These are phyloP conservation scores for Aphrocallistes beatrix DNA, from an alignment of 37 sponge, comb jelly and placozoan genomes.

Conservation along the genomic window DNA sequence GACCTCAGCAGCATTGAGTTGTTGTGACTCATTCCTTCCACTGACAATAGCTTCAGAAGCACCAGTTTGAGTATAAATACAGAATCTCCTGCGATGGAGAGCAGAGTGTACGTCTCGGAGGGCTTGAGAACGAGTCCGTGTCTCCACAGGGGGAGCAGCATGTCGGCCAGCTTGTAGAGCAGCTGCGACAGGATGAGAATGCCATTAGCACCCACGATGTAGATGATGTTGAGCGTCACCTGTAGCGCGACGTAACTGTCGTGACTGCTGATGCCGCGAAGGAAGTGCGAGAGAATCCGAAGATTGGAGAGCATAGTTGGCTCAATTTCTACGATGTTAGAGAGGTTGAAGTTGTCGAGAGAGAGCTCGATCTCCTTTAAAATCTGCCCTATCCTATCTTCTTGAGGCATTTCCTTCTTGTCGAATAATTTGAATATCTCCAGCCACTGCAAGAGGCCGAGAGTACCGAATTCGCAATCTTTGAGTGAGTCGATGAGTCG, in stretches of 20 bases:
- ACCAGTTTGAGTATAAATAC: not conserved
- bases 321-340: not conserved
- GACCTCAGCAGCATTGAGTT: not conserved
- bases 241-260: not conserved
- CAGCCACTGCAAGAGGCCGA: not conserved
- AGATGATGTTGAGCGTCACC: not conserved
- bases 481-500: not conserved
- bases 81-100: not conserved
- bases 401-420: not conserved
- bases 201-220: not conserved
- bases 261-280: not conserved
- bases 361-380: slow-evolving; percentile 2
- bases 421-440: not conserved
- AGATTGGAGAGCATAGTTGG: not conserved
- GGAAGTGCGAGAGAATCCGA: not conserved
- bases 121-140: not conserved
- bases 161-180: not conserved
- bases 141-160: slow-evolving; percentile 7
- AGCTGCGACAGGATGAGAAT: not conserved
- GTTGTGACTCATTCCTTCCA: not conserved
- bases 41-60: not conserved
- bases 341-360: not conserved
- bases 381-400: not conserved
- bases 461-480: not conserved
- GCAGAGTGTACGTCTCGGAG: not conserved